A percentile compares a stretch with the other conserved stretches of the same genome.
Evolutionary conservation across 2,797 vertebrate species (phyloP).

Genomic region (Molossus molossus): DNA sequence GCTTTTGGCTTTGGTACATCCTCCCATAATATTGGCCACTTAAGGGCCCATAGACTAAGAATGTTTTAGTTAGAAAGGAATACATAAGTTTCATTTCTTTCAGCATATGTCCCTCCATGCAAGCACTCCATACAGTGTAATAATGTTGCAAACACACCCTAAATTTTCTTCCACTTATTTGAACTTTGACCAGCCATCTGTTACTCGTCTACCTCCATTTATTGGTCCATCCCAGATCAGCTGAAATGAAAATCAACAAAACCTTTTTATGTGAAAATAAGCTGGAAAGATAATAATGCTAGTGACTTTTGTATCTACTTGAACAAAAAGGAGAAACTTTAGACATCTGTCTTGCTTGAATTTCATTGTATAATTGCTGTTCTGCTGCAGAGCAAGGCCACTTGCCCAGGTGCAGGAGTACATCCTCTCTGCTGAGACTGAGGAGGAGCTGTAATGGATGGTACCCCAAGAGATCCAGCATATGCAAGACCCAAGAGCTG

Average conservation of each 20-base stretch:
- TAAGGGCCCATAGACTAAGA: slow-evolving; percentile 58
- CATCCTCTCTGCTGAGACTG: slow-evolving; percentile 68
- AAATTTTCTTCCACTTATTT: slow-evolving; percentile 78
- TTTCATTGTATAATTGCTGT: slow-evolving; percentile 18
- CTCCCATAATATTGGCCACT: not conserved
- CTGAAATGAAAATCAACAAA: slow-evolving; percentile 88
- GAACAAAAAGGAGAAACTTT: slow-evolving; percentile 81
- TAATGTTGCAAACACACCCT: slow-evolving; percentile 82
- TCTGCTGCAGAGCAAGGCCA: slow-evolving; percentile 58
- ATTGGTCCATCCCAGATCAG: slow-evolving; percentile 84
- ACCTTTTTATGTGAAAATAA: slow-evolving; percentile 83
- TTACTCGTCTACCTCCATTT: slow-evolving; percentile 80
- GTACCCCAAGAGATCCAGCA: slow-evolving; percentile 61
- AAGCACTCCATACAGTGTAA: slow-evolving; percentile 80
- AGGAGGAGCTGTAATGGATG: slow-evolving; percentile 77
- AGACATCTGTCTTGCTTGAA: slow-evolving; percentile 37
- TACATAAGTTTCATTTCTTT: slow-evolving; percentile 76
- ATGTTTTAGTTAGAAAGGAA: slow-evolving; percentile 65
- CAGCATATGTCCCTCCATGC: slow-evolving; percentile 77
- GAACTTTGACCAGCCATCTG: slow-evolving; percentile 88
- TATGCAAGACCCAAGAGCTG: not conserved
- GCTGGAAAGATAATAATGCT: slow-evolving; percentile 81
- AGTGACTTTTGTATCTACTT: not conserved
- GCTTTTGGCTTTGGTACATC: slow-evolving; percentile 46
- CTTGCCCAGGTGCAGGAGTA: slow-evolving; percentile 68